phyloP scores from a whole-genome alignment of 2,113 vertebrate genomes.

The Gila orcuttii region DNA sequence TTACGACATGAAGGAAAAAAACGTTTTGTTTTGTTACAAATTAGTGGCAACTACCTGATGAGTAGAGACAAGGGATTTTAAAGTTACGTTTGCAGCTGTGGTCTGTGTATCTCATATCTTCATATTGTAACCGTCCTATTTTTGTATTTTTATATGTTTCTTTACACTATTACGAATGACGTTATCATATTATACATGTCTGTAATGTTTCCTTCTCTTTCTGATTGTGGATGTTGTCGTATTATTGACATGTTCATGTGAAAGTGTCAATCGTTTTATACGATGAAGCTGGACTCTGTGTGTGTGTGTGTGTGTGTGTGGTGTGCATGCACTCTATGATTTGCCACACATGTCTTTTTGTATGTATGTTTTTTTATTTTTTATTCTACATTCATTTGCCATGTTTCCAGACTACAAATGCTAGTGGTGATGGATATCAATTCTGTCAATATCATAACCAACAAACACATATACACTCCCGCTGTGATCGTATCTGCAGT shows the following conservation, averaged over 20 bases:
- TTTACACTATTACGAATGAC: constrained; percentile 67
- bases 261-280: constrained; percentile 42
- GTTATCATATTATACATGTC: constrained; percentile 68
- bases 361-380: not conserved
- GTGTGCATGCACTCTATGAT: constrained; percentile 1
- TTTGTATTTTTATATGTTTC: constrained; percentile 76
- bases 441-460: constrained; percentile 57
- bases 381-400: constrained; percentile 17
- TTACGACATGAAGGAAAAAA: constrained; percentile 54
- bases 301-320: constrained; percentile 57
- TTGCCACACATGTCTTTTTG: constrained; percentile 18
- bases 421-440: not conserved
- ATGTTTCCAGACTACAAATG: constrained; percentile 33
- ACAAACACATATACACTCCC: constrained; percentile 64
- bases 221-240: constrained; percentile 58
- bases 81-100: constrained; percentile 65
- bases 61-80: constrained; percentile 63
- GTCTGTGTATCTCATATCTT: constrained; percentile 63
- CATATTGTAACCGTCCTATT: constrained; percentile 73
- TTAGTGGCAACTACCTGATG: constrained; percentile 57
- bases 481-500: constrained; percentile 16
- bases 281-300: constrained; percentile 62
- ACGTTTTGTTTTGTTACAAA: constrained; percentile 58
- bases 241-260: constrained; percentile 55
- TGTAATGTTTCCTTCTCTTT: constrained; percentile 69